Conservation (phyloP, 2,797 vertebrate species). For the Gambusia yucatana region DNA sequence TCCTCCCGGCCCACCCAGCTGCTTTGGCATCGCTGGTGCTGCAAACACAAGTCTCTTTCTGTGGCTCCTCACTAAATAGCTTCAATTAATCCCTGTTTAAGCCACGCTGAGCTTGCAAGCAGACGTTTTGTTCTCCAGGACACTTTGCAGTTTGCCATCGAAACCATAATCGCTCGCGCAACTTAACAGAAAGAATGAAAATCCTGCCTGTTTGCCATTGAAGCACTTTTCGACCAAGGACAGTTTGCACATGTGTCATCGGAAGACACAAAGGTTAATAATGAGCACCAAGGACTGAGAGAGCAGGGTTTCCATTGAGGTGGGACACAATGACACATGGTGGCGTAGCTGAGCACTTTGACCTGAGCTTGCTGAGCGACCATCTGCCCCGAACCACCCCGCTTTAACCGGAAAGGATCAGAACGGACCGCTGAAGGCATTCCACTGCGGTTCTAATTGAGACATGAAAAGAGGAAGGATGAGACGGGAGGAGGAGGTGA, state of each 20-base stretch:
- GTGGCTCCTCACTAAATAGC: slow-evolving; percentile 65
- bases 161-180: slow-evolving; percentile 31
- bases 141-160: slow-evolving; percentile 32
- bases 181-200: slow-evolving; percentile 32
- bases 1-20: slow-evolving; percentile 64
- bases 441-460: slow-evolving; percentile 65
- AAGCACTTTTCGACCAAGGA: slow-evolving; percentile 25
- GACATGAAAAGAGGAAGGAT: slow-evolving; percentile 42
- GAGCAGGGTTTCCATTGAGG: slow-evolving; percentile 21
- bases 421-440: slow-evolving; percentile 29
- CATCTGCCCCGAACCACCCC: slow-evolving; percentile 48
- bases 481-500: slow-evolving; percentile 36
- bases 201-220: slow-evolving; percentile 11
- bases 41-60: slow-evolving; percentile 72
- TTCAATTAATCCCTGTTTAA: slow-evolving; percentile 68
- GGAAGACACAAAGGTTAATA: slow-evolving; percentile 25
- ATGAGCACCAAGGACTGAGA: slow-evolving; percentile 36
- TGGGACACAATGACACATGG: slow-evolving; percentile 25
- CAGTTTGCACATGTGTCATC: slow-evolving; percentile 23
- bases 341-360: slow-evolving; percentile 41
- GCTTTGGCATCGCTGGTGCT: slow-evolving; percentile 67
- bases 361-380: slow-evolving; percentile 35
- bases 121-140: slow-evolving; percentile 56
- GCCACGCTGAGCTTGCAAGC: slow-evolving; percentile 52
- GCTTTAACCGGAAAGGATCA: slow-evolving; percentile 28